Evolutionary conservation across 2,113 vertebrate species (phyloP), one percentile per base, ranked within the genome.

Genomic region (Macquaria ambigua): DNA sequence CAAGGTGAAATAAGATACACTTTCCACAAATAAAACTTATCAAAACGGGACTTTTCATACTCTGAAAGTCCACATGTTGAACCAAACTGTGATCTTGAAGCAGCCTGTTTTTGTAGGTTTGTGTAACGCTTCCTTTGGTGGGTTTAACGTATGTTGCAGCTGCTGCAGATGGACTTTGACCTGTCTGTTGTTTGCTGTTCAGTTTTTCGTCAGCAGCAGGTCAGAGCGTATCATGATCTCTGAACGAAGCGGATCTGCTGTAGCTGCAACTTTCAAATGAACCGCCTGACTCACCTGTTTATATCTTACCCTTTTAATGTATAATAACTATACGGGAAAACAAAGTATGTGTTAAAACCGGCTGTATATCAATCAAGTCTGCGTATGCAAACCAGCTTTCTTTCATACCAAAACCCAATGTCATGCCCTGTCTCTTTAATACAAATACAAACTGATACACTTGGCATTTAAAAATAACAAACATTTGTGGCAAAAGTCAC

Each of bases 161-260:
- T 50, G 72, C 81, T 83, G 79, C 70, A 37, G 64, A 6, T 0
- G 72, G 58, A 90, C 89, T 90, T 82, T 84, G 79, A 88, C 81
- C 87, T 46, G 21, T 43, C 21, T 43, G 81, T 18, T 64, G 72
- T 81, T 80, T 84, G 43, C 7, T 72, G 61, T 59, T 41, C 0
- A 12, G 5, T 21, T 77, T 66, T 37, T n/a, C 21, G 20, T 48
- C 25, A 59, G 31, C 64, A 1, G 8, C 56, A n/a, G 48, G 77
- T 80, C 77, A 75, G 18, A 58, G 2, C 15, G 12, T 6, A 21
- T 58, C 53, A 1, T 20, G 5, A 76, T 25, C 31, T 21, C 31
- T 58, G 58, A 70, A 23, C 3, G 5, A 39, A 39, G 23, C 48
- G 63, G 25, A 82, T 23, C 50, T 66, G 82, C 72, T 76, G 64